Conservation (phyloP, 1,140 invertebrate genomes). For the Drosophila rufa region DNA sequence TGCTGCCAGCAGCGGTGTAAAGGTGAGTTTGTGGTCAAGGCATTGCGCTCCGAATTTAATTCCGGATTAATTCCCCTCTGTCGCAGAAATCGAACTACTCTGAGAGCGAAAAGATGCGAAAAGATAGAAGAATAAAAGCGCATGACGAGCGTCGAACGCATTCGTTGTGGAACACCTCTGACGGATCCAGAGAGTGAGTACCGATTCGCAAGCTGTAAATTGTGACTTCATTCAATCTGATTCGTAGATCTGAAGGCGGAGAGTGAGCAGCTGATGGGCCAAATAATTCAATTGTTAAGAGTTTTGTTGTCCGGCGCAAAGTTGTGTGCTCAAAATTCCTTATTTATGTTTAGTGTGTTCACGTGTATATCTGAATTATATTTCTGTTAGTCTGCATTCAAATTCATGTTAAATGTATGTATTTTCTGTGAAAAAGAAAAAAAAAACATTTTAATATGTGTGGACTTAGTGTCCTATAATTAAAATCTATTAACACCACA, state of each 20-base stretch:
- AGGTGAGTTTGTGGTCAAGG: conserved; percentile 21
- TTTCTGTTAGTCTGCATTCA: background rate
- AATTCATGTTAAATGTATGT: background rate
- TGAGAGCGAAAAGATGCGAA: background rate
- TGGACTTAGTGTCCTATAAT: no score
- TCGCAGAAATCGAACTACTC: conserved; percentile 44
- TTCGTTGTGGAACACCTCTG: conserved; percentile 58
- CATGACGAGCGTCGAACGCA: conserved; percentile 61
- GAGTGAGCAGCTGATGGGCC: no score
- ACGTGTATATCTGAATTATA: background rate
- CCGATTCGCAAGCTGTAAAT: no score
- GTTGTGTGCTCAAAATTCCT: background rate
- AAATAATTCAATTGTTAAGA: conserved; percentile 1
- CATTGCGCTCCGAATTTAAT: background rate
- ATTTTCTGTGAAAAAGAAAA: no score
- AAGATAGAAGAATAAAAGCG: conserved; percentile 45
- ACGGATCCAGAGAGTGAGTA: conserved; percentile 41
- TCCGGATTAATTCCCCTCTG: background rate
- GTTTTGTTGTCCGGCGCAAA: background rate
- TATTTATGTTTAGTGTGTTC: conserved; percentile 2
- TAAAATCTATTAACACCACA: no score
- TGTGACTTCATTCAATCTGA: no score
- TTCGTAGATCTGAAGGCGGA: no score
- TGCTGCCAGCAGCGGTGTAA: background rate
- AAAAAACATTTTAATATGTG: no score